These are phyloP conservation scores for Brachylomia viminalis DNA, from an alignment of 2,888 invertebrate genomes.

Conservation along the genomic window DNA sequence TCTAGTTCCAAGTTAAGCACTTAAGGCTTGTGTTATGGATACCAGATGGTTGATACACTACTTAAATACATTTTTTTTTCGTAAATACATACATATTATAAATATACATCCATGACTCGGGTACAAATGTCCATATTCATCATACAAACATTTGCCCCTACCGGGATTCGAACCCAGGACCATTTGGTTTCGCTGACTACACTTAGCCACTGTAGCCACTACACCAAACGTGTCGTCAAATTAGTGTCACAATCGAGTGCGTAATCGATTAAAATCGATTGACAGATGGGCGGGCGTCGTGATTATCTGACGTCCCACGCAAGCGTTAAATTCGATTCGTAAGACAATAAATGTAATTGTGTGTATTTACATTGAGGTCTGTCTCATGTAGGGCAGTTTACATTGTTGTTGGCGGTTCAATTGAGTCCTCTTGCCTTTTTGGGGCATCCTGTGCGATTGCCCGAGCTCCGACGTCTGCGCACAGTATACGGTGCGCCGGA, in stretches of 20 bases:
- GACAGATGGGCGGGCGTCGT: conserved; percentile 68
- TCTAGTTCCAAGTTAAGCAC: no score
- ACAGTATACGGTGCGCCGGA: conserved; percentile 31
- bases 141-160: no score
- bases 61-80: no score
- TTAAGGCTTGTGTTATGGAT: no score
- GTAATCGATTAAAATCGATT: conserved; percentile 79
- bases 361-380: conserved; percentile 68
- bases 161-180: no score
- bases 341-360: conserved; percentile 71
- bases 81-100: no score
- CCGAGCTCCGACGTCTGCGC: conserved; percentile 24
- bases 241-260: conserved; percentile 79
- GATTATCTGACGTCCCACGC: conserved; percentile 78
- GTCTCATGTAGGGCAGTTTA: conserved; percentile 50
- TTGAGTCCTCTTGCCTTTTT: conserved; percentile 64
- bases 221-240: no score
- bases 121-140: no score
- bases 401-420: conserved; percentile 47
- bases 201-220: no score
- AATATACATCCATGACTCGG: no score
- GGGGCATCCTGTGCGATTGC: conserved; percentile 39
- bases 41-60: no score
- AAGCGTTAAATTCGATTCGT: conserved; percentile 73
- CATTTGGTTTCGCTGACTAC: no score